A percentile compares a stretch with the other conserved stretches of the same genome.
Conservation (phyloP, 2,888 invertebrate genomes). For the Luffia ferchaultella region DNA sequence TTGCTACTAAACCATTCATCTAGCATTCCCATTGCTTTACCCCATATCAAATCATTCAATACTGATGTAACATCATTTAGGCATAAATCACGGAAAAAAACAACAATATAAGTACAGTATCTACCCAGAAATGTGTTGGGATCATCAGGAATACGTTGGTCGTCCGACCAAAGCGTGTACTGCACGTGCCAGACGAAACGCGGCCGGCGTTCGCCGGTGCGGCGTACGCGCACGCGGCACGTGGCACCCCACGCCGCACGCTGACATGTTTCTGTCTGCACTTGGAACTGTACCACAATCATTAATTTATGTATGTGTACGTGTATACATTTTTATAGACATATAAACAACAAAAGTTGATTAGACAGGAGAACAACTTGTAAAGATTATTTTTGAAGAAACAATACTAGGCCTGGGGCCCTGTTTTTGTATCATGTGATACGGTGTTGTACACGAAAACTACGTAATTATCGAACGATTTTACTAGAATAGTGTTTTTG, state of each 20-base stretch:
- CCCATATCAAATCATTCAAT: too few species aligned
- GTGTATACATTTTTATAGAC: not conserved
- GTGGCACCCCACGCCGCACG: constrained; percentile 45
- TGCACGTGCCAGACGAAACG: constrained; percentile 83
- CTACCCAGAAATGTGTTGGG: constrained; percentile 71
- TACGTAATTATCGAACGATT: too few species aligned
- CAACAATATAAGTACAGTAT: too few species aligned
- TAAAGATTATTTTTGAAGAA: too few species aligned
- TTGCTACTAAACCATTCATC: too few species aligned
- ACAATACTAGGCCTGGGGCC: constrained; percentile 24
- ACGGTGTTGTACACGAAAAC: too few species aligned
- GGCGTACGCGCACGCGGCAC: constrained; percentile 34
- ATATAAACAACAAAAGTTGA: too few species aligned
- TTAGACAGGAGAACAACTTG: too few species aligned
- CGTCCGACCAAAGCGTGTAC: constrained; percentile 77
- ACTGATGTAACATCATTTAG: too few species aligned
- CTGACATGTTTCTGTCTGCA: constrained; percentile 65
- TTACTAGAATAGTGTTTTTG: not conserved
- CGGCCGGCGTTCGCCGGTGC: constrained; percentile 18
- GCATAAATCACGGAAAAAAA: too few species aligned
- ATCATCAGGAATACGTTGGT: constrained; percentile 69
- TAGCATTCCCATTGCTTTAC: too few species aligned
- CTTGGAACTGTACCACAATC: constrained; percentile 65
- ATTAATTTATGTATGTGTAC: not conserved
- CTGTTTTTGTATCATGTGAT: too few species aligned